phyloP scores from a whole-genome alignment of 2,888 invertebrate genomes.

The Cyrtodaria siliqua region DNA sequence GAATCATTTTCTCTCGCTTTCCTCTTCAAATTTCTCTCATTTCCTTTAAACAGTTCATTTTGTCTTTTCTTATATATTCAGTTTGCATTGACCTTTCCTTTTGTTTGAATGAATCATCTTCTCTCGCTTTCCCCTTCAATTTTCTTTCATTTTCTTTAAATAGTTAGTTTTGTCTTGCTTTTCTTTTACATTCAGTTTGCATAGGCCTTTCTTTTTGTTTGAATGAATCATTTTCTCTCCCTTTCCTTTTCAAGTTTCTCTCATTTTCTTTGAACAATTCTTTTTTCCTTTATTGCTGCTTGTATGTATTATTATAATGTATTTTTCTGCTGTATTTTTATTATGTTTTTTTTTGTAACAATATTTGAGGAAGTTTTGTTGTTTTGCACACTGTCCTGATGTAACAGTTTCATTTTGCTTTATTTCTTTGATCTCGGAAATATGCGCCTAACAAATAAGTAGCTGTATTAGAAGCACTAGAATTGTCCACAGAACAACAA shows the following conservation, averaged over 20 bases:
- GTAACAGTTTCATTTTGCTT: too few species aligned
- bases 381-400: too few species aligned
- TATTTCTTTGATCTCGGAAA: too few species aligned
- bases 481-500: too few species aligned
- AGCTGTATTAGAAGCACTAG: too few species aligned
- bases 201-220: background rate
- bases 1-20: background rate
- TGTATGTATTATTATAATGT: too few species aligned
- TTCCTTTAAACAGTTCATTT: background rate
- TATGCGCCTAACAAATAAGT: too few species aligned
- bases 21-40: background rate
- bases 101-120: background rate
- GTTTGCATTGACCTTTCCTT: slow-evolving; percentile 5
- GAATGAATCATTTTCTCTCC: too few species aligned
- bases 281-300: too few species aligned
- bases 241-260: background rate
- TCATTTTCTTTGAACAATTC: slow-evolving; percentile 1
- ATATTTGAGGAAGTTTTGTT: too few species aligned
- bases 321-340: too few species aligned
- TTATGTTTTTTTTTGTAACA: too few species aligned
- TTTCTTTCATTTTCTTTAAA: background rate
- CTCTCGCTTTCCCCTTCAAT: background rate
- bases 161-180: slow-evolving; percentile 2
- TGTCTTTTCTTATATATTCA: slow-evolving; percentile 4
- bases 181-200: slow-evolving; percentile 1